Evolutionary conservation across 2,797 vertebrate species (phyloP).

Genomic region (Schizopygopsis malacanthus): DNA sequence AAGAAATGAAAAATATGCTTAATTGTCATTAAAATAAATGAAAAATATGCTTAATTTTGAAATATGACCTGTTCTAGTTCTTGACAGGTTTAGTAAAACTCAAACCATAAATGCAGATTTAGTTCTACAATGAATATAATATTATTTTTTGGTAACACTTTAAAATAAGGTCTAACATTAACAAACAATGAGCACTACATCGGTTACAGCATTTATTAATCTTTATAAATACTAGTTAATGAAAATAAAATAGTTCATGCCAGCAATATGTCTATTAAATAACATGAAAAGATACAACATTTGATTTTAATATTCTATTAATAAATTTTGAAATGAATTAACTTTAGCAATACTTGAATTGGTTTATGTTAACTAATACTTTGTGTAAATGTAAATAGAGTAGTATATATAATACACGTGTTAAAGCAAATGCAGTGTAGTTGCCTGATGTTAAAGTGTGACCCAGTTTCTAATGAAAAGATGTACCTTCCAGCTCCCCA

Average conservation of each 20-base stretch:
- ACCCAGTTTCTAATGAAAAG: not conserved
- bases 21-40: too few species aligned
- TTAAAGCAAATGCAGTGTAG: not conserved
- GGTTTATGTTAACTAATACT: not conserved
- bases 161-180: not conserved
- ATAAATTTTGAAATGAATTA: not conserved
- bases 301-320: not conserved
- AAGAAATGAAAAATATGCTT: too few species aligned
- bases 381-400: not conserved
- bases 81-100: too few species aligned
- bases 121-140: not conserved
- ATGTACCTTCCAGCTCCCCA: slow-evolving; percentile 91
- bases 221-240: not conserved
- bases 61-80: not conserved
- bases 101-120: not conserved
- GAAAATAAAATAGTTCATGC: not conserved
- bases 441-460: not conserved
- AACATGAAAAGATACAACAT: not conserved
- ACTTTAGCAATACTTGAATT: not conserved
- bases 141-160: not conserved
- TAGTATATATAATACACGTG: not conserved
- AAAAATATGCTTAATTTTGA: not conserved
- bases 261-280: not conserved
- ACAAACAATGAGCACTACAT: not conserved
- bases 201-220: not conserved